Evolutionary conservation across 1,140 invertebrate species (phyloP), one percentile per base, ranked within the genome.

Genomic region (Cryptotermes secundus): DNA sequence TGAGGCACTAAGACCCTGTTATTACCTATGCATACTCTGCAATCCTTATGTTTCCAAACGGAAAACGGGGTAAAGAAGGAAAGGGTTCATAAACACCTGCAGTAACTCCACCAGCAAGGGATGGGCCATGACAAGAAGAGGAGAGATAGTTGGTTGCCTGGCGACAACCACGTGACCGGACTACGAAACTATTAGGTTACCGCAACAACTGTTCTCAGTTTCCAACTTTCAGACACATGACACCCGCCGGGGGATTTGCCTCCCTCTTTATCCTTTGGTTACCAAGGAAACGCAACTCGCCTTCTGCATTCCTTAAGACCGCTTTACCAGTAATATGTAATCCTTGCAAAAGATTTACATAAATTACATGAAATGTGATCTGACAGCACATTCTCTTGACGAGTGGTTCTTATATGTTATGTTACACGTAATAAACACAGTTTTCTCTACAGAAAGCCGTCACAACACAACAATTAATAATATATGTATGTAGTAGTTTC

Each of bases 171-270:
- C 59, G 59, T 72, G 59, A 72, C 59, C 26, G 59, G 59, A 72
- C 59, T 72, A 14, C 59, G 31, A n/a, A 26, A 72, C 59, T 72
- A 19, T 59, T 26, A 31, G 59, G 14, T 24, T n/a, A 31, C 59
- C 31, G 59, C 59, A 72, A 72, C 59, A 72, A 72, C 59, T 72
- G n/a, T 72, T 72, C 59, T 31, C 31, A 31, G 59, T 72, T 72
- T 31, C 59, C 0, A 72, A 72, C 26, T 72, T 72, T 72, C 59
- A 3, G 6, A 31, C 59, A 72, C 14, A 26, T 72, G n/a, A 31
- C 59, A 72, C 2, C 59, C 59, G 16, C n/a, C 59, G 59, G 59
- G n/a, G 59, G 26, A 2, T 4, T 6, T 9, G 7, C 59, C n/a
- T 31, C n/a, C 59, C 26, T 31, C 7, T 72, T 31, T 16, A 3